Percentiles rank a stretch among this genome's conserved stretches.
Evolutionary conservation across 1,140 invertebrate genomes (phyloP).

Genomic region (Lepidotrigona ventralis): DNA sequence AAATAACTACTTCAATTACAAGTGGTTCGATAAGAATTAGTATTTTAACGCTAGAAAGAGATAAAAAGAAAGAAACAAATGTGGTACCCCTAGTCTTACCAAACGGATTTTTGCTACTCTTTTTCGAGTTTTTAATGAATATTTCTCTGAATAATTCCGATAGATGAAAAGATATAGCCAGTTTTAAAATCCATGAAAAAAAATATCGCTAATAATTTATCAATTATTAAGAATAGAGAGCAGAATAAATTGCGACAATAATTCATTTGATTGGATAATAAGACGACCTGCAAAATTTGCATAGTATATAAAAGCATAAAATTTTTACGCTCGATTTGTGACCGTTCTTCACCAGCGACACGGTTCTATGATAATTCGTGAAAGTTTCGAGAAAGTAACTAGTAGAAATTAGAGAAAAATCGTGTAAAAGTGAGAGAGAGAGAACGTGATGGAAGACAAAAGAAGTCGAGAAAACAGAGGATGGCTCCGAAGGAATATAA

Average conservation of each 20-base stretch:
- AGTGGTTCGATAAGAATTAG: conserved; percentile 71
- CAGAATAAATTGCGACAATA: not conserved
- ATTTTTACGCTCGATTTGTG: conserved; percentile 51
- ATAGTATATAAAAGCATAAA: conserved; percentile 36
- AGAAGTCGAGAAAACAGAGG: not conserved
- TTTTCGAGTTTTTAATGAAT: not conserved
- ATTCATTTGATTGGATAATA: conserved; percentile 22
- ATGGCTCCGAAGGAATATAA: too few species aligned
- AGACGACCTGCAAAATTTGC: conserved; percentile 1
- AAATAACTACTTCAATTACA: conserved; percentile 71
- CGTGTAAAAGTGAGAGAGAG: not conserved
- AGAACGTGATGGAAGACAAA: not conserved
- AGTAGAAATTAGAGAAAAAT: conserved; percentile 55
- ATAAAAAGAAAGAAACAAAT: conserved; percentile 54
- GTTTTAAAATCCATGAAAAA: not conserved
- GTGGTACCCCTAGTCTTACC: conserved; percentile 44
- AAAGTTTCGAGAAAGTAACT: conserved; percentile 47
- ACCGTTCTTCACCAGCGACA: conserved; percentile 38
- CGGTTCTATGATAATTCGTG: conserved; percentile 51
- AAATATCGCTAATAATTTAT: not conserved
- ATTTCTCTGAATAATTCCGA: not conserved
- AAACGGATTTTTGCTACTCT: conserved; percentile 56
- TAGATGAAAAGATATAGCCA: not conserved
- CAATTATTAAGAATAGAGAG: not conserved
- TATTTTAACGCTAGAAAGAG: conserved; percentile 63